These are phyloP conservation scores for Spodoptera exigua DNA, from an alignment of 2,888 invertebrate species.

Conservation along the genomic window DNA sequence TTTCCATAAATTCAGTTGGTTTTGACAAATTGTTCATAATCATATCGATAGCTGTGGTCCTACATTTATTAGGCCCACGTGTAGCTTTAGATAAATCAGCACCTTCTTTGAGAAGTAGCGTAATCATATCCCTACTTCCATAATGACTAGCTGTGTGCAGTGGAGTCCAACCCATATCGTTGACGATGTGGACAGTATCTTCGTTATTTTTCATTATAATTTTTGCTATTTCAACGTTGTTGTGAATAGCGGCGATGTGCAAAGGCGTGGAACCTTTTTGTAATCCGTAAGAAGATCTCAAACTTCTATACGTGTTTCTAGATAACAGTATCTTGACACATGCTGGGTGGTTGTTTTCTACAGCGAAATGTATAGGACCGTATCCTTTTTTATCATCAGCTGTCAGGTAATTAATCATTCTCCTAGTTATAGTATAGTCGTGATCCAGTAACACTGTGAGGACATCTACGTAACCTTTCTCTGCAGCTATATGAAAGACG, in stretches of 20 bases:
- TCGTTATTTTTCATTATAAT: constrained; percentile 70
- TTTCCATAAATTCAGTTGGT: constrained; percentile 81
- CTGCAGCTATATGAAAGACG: constrained; percentile 76
- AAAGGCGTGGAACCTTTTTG: constrained; percentile 70
- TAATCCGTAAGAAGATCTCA: constrained; percentile 40
- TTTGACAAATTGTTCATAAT: constrained; percentile 80
- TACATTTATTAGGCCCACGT: constrained; percentile 32
- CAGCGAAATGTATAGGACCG: constrained; percentile 61
- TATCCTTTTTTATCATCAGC: constrained; percentile 49
- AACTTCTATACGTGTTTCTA: constrained; percentile 51
- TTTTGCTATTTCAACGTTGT: constrained; percentile 69
- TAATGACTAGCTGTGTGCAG: constrained; percentile 67
- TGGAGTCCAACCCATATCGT: constrained; percentile 51
- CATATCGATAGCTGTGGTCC: constrained; percentile 78
- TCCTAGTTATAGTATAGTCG: constrained; percentile 66
- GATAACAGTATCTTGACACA: constrained; percentile 71
- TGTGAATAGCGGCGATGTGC: constrained; percentile 75
- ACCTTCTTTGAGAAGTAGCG: constrained; percentile 70
- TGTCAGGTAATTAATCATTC: constrained; percentile 68
- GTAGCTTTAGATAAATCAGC: constrained; percentile 62
- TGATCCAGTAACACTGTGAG: constrained; percentile 82
- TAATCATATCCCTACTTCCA: constrained; percentile 84
- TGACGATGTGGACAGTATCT: constrained; percentile 62
- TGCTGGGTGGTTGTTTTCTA: constrained; percentile 50
- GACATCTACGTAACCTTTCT: constrained; percentile 82